Conservation (phyloP, 2,888 invertebrate genomes). For the Amiota mariae region DNA sequence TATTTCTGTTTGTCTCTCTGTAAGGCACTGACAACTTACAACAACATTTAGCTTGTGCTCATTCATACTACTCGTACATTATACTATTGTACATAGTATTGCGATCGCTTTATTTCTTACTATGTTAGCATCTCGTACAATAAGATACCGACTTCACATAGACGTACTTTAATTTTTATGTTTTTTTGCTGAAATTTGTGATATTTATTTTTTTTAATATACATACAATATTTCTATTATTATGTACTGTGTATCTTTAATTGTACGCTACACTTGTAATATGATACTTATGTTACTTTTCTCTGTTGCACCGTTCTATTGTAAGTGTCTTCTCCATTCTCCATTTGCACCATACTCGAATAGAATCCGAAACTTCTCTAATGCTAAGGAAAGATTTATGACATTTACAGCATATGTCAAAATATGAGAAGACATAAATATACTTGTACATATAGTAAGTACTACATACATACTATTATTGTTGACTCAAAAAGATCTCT, state of each 20-base stretch:
- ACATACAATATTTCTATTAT: not conserved
- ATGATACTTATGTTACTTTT: conserved; percentile 67
- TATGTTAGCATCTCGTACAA: too few species aligned
- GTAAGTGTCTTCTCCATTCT: too few species aligned
- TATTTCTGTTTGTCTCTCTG: conserved; percentile 22
- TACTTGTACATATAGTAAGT: conserved; percentile 4
- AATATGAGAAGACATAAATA: conserved; percentile 53
- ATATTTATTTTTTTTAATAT: conserved; percentile 32
- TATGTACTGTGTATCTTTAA: too few species aligned
- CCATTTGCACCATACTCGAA: not conserved
- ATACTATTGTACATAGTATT: too few species aligned
- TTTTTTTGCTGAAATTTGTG: conserved; percentile 24
- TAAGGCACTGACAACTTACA: too few species aligned
- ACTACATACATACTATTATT: conserved; percentile 58
- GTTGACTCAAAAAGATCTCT: not conserved
- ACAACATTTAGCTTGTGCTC: conserved; percentile 25
- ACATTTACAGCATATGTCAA: conserved; percentile 58
- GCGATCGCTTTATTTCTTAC: too few species aligned
- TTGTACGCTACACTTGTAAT: conserved; percentile 46
- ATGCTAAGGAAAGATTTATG: conserved; percentile 58
- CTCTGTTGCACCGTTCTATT: conserved; percentile 51
- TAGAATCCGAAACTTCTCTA: conserved; percentile 17
- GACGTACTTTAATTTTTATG: conserved; percentile 51
- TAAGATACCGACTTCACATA: too few species aligned
- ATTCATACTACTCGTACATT: conserved; percentile 6